phyloP scores from a whole-genome alignment of 2,113 vertebrate genomes.

The Phaethon lepturus region DNA sequence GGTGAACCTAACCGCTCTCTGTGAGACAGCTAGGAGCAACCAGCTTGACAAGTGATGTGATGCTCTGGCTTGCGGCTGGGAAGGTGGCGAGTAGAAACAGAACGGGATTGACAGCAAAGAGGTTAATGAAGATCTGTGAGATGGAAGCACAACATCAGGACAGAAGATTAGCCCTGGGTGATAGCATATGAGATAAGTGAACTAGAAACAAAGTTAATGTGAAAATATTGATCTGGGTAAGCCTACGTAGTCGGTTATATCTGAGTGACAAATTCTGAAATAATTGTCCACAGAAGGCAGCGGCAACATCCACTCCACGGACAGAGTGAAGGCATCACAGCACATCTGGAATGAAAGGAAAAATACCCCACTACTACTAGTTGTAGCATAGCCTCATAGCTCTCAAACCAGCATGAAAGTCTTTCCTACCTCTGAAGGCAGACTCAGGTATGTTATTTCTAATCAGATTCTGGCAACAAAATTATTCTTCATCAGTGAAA shows the following conservation, averaged over 20 bases:
- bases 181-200: neutral
- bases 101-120: neutral
- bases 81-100: neutral
- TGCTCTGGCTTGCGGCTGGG: neutral
- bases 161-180: neutral
- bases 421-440: neutral
- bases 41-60: neutral
- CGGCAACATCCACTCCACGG: neutral
- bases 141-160: neutral
- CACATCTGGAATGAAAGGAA: neutral
- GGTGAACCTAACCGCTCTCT: neutral
- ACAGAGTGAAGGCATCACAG: accelerated
- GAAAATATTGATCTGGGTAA: neutral
- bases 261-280: neutral
- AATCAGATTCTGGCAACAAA: neutral
- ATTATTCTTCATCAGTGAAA: neutral
- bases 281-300: neutral
- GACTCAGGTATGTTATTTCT: neutral
- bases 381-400: neutral
- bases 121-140: neutral
- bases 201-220: conserved; percentile 22
- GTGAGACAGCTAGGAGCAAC: neutral
- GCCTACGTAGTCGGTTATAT: neutral
- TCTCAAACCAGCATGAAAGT: neutral
- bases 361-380: accelerated